Percentiles rank a stretch among this genome's conserved stretches.
These are phyloP conservation scores for Pseudolaguvia tuberculata DNA, from an alignment of 2,113 vertebrate genomes.

Conservation along the genomic window DNA sequence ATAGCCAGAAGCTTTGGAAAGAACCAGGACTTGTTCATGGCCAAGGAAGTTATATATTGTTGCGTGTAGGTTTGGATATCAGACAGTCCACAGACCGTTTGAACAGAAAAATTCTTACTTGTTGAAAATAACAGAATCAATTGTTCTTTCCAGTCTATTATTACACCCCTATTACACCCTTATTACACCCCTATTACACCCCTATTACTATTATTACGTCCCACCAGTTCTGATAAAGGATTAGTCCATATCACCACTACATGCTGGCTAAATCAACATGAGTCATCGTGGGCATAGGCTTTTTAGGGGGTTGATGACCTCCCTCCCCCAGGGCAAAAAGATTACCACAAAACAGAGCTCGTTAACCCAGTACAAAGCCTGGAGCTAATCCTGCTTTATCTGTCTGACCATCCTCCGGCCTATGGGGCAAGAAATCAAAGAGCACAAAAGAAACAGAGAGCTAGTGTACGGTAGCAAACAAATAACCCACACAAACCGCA, in stretches of 20 bases:
- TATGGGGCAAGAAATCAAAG: conserved; percentile 30
- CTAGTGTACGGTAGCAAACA: conserved; percentile 31
- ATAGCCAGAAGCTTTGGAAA: conserved; percentile 29
- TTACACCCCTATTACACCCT: not conserved
- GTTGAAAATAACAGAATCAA: not conserved
- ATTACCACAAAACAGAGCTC: conserved; percentile 69
- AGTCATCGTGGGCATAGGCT: conserved; percentile 15
- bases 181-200: not conserved
- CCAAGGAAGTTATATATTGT: conserved; percentile 35
- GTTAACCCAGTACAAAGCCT: conserved; percentile 72
- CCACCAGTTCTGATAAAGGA: not conserved
- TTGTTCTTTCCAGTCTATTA: conserved; percentile 1
- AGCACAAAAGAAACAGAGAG: conserved; percentile 29
- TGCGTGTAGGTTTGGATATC: conserved; percentile 8
- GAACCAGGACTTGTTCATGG: not conserved
- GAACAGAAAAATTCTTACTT: not conserved
- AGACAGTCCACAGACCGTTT: not conserved
- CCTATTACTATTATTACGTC: not conserved
- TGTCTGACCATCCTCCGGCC: conserved; percentile 36
- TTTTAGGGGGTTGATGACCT: conserved; percentile 34
- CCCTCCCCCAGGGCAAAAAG: conserved; percentile 52
- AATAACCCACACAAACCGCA: conserved; percentile 17
- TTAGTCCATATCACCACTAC: not conserved
- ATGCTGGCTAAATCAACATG: not conserved
- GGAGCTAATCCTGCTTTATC: conserved; percentile 63